Conservation (phyloP, 1,140 invertebrate species). For the Saccostrea echinata region DNA sequence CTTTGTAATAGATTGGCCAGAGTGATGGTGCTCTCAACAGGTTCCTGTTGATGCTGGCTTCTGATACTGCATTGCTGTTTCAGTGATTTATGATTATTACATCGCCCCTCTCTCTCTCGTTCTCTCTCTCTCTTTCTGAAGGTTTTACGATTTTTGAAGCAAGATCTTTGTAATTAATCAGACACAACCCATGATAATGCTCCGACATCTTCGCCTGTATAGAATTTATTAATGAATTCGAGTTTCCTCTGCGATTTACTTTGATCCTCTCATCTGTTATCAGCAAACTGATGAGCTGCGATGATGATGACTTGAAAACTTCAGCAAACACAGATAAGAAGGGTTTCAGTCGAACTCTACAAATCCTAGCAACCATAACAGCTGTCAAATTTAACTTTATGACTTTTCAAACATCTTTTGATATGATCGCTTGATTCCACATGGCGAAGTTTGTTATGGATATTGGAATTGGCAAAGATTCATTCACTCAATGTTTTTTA, state of each 20-base stretch:
- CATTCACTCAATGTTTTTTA: neutral
- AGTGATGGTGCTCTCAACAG: neutral
- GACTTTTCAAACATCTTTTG: constrained; percentile 31
- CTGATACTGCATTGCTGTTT: neutral
- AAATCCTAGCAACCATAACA: neutral
- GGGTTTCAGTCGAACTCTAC: neutral
- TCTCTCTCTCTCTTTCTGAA: neutral
- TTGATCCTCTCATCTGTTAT: neutral
- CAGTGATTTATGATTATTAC: neutral
- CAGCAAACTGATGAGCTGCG: neutral
- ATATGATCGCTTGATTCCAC: constrained; percentile 8
- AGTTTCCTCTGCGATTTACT: neutral
- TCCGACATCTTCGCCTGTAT: neutral
- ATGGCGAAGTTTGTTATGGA: neutral
- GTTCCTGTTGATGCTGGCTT: neutral
- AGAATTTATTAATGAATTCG: neutral
- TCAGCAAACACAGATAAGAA: neutral
- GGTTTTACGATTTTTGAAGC: neutral
- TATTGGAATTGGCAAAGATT: neutral
- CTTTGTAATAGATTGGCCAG: neutral
- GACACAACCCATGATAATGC: neutral
- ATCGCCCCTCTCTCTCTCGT: neutral
- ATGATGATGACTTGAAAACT: neutral
- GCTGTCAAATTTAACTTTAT: constrained; percentile 32
- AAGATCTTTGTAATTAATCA: neutral